Percentiles rank a stretch among this genome's conserved stretches.
phyloP scores from a whole-genome alignment of 2,888 invertebrate genomes.

The Chloroclystis v-ata region DNA sequence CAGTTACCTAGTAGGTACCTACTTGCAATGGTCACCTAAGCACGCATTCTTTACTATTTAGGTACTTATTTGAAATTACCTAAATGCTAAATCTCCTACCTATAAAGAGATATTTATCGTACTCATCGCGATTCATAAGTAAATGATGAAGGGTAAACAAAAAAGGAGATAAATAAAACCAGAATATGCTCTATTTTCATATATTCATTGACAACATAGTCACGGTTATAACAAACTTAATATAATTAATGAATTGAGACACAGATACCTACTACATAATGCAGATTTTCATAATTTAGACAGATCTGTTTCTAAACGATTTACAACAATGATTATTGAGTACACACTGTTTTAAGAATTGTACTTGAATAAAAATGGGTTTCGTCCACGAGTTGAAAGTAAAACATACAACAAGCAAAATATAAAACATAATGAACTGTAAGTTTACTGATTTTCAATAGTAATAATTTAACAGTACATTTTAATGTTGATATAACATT shows the following conservation, averaged over 20 bases:
- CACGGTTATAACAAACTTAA: constrained; percentile 76
- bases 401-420: neutral
- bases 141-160: neutral
- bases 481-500: no score
- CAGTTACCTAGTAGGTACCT: no score
- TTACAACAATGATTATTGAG: constrained; percentile 35
- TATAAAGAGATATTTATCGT: no score
- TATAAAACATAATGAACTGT: neutral
- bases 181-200: constrained; percentile 71
- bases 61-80: no score
- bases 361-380: constrained; percentile 40
- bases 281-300: constrained; percentile 23
- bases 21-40: no score
- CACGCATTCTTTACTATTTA: no score
- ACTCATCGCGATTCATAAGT: no score
- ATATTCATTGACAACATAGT: constrained; percentile 79
- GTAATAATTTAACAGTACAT: no score
- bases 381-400: constrained; percentile 10
- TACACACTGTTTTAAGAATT: constrained; percentile 42
- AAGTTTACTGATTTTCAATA: no score
- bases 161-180: constrained; percentile 53
- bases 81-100: no score
- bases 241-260: constrained; percentile 66
- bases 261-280: constrained; percentile 47
- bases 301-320: constrained; percentile 45